phyloP scores from a whole-genome alignment of 2,888 invertebrate species.

The Habrosyne pyritoides region DNA sequence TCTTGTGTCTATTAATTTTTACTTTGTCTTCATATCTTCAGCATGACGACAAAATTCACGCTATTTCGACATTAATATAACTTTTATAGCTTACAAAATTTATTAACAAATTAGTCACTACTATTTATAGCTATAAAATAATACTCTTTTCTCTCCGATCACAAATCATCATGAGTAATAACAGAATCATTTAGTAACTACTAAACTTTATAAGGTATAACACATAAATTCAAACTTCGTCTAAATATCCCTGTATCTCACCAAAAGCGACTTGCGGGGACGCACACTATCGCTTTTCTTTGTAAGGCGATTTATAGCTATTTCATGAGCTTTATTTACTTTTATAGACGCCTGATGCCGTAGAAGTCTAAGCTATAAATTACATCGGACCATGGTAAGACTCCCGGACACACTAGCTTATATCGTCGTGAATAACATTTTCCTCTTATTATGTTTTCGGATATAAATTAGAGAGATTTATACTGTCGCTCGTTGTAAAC shows the following conservation, averaged over 20 bases:
- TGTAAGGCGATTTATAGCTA: slow-evolving; percentile 74
- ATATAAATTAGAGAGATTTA: slow-evolving; percentile 81
- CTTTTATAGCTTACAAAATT: neutral
- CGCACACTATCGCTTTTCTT: slow-evolving; percentile 64
- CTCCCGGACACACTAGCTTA: slow-evolving; percentile 62
- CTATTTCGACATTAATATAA: neutral
- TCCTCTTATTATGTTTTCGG: slow-evolving; percentile 80
- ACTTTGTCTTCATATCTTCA: too few species aligned
- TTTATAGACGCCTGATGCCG: slow-evolving; percentile 70
- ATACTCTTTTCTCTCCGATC: neutral
- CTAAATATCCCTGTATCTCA: slow-evolving; percentile 43
- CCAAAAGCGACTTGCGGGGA: slow-evolving; percentile 53
- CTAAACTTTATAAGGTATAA: slow-evolving; percentile 39
- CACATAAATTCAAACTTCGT: slow-evolving; percentile 51
- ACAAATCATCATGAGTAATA: slow-evolving; percentile 32
- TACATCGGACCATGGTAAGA: slow-evolving; percentile 58
- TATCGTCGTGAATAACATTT: slow-evolving; percentile 72
- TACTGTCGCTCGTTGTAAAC: slow-evolving; percentile 47
- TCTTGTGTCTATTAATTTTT: too few species aligned
- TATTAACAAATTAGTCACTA: neutral
- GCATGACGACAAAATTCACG: neutral
- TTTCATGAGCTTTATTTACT: slow-evolving; percentile 81
- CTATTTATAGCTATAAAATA: neutral
- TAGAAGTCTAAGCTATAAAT: slow-evolving; percentile 75
- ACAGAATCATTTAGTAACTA: slow-evolving; percentile 48